Percentiles rank a stretch among this genome's conserved stretches.
These are phyloP conservation scores for Hormiphora californensis DNA, from an alignment of 37 sponge, comb jelly and placozoan species.

Conservation along the genomic window DNA sequence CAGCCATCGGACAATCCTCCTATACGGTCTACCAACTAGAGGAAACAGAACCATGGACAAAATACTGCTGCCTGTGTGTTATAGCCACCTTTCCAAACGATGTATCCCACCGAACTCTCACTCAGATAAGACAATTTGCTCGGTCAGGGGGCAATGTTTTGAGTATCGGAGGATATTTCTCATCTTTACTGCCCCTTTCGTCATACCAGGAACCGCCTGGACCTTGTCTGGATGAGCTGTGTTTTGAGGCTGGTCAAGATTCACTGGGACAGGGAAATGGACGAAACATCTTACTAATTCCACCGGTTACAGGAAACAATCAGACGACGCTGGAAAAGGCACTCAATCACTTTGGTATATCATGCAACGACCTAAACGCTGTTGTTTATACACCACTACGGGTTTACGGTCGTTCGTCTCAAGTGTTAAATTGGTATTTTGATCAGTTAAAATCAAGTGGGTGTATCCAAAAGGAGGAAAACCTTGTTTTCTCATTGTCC, in stretches of 20 bases:
- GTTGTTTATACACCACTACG: background rate
- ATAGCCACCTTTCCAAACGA: conserved; percentile 13
- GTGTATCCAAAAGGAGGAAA: background rate
- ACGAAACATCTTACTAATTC: background rate
- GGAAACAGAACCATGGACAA: background rate
- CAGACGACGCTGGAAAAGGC: background rate
- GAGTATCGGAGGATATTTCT: conserved; percentile 32
- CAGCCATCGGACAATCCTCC: background rate
- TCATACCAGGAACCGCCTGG: background rate
- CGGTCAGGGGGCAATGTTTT: background rate
- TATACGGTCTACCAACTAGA: conserved; percentile 13
- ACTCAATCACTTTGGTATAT: background rate
- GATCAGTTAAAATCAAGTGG: background rate
- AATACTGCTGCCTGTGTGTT: background rate
- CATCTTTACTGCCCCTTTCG: background rate
- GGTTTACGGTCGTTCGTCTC: background rate
- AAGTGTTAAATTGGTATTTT: background rate
- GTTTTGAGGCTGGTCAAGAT: background rate
- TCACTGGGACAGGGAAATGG: background rate
- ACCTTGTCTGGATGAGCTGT: conserved; percentile 26
- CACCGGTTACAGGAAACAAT: background rate
- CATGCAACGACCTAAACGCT: background rate
- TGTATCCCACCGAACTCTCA: background rate
- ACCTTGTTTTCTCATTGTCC: background rate
- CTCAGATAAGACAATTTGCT: background rate